Conservation (phyloP, 2,113 vertebrate genomes). For the Meleagris gallopavo region DNA sequence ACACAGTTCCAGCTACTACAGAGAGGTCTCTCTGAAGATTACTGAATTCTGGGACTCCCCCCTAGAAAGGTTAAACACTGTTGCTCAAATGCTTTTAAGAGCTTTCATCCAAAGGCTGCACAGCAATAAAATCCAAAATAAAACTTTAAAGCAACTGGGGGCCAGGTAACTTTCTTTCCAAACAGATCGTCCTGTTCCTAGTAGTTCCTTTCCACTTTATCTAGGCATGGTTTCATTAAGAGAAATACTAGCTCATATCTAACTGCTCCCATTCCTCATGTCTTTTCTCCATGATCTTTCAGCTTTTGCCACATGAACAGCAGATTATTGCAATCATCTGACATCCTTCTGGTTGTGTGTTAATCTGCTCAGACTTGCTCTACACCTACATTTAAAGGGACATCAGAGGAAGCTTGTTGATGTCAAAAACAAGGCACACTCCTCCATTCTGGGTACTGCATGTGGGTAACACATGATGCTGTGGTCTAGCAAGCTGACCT, state of each 20-base stretch:
- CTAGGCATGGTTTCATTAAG: background rate
- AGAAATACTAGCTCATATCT: background rate
- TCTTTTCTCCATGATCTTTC: background rate
- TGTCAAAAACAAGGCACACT: background rate
- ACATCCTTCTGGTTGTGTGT: background rate
- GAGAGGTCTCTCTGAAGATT: background rate
- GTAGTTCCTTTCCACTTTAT: background rate
- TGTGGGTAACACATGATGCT: background rate
- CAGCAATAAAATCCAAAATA: background rate
- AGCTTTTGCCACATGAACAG: background rate
- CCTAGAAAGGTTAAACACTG: background rate
- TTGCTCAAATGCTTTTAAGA: background rate
- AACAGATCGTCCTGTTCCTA: constrained; percentile 12
- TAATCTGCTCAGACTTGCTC: background rate
- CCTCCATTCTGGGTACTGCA: background rate
- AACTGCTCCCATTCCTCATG: background rate
- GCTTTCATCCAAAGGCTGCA: background rate
- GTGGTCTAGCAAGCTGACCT: background rate
- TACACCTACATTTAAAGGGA: background rate
- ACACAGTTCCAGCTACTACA: background rate
- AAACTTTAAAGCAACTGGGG: background rate
- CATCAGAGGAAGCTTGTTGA: background rate
- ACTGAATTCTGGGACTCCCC: background rate
- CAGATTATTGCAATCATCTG: background rate
- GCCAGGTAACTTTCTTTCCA: constrained; percentile 19